Evolutionary conservation across 2,888 invertebrate species (phyloP).

Genomic region (Drosophila cracens): DNA sequence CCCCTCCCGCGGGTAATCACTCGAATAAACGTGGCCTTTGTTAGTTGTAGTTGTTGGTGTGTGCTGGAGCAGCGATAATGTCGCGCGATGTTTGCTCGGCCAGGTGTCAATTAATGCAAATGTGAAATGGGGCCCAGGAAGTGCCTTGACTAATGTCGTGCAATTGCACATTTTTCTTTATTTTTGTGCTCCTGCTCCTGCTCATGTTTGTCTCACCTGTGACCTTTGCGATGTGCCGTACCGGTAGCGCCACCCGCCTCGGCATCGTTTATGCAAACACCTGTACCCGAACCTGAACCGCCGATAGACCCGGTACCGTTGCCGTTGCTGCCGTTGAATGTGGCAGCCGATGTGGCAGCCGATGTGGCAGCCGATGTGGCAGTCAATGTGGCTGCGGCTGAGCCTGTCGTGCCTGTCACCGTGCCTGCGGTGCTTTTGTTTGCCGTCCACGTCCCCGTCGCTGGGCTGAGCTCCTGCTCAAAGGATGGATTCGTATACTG

Average conservation of each 20-base stretch:
- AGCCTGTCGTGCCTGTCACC: conserved; percentile 30
- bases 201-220: conserved; percentile 85
- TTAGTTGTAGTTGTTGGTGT: conserved; percentile 1
- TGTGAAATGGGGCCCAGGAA: conserved; percentile 36
- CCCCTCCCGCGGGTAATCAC: conserved; percentile 50
- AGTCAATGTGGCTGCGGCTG: conserved; percentile 2
- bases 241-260: conserved; percentile 72
- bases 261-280: conserved; percentile 52
- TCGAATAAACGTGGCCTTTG: conserved; percentile 14
- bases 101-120: conserved; percentile 70
- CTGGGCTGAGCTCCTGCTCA: conserved; percentile 67
- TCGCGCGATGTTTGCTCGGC: conserved; percentile 34
- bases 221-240: conserved; percentile 88
- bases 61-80: conserved; percentile 12
- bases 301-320: conserved; percentile 13
- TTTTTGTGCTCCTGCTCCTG: not conserved
- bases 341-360: conserved; percentile 10
- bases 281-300: conserved; percentile 20
- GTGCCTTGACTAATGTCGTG: conserved; percentile 50
- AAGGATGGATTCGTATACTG: conserved; percentile 82
- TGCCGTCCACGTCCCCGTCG: conserved; percentile 12
- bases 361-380: conserved; percentile 66
- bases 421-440: conserved; percentile 11
- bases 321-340: not conserved
- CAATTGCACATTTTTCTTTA: conserved; percentile 51